phyloP scores from a whole-genome alignment of 2,113 vertebrate species.

The Salvator merianae region DNA sequence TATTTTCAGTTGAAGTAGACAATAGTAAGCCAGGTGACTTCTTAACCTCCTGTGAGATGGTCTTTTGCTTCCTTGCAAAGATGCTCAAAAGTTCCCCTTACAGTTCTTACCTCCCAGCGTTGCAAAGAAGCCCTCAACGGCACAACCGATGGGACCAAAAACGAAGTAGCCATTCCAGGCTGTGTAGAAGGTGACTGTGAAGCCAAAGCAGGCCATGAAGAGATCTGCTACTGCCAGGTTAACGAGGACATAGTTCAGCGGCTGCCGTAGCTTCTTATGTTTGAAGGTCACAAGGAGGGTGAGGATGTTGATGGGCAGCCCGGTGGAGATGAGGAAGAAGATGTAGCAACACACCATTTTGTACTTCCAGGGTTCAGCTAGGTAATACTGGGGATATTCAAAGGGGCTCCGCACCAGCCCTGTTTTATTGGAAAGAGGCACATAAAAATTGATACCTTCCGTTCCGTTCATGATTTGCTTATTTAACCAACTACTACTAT shows the following conservation, averaged over 20 bases:
- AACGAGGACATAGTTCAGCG: constrained; percentile 81
- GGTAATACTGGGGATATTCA: constrained; percentile 80
- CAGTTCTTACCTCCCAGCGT: constrained; percentile 76
- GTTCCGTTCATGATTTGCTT: constrained; percentile 78
- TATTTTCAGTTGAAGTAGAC: too few species aligned
- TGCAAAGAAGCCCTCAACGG: constrained; percentile 78
- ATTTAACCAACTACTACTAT: constrained; percentile 8
- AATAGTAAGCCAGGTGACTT: too few species aligned
- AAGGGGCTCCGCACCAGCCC: constrained; percentile 81
- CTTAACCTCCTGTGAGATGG: too few species aligned
- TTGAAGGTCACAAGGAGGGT: constrained; percentile 81
- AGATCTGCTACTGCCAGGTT: constrained; percentile 80
- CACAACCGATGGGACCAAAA: constrained; percentile 65
- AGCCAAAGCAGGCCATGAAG: constrained; percentile 77
- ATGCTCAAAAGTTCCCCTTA: not conserved
- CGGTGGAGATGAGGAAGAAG: constrained; percentile 77
- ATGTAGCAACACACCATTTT: constrained; percentile 73
- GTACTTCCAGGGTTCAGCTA: constrained; percentile 76
- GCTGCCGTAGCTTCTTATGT: constrained; percentile 84
- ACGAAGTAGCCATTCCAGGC: constrained; percentile 73
- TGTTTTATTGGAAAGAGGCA: constrained; percentile 83
- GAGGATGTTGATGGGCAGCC: constrained; percentile 80
- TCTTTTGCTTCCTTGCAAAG: not conserved
- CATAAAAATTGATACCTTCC: constrained; percentile 82
- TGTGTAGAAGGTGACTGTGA: constrained; percentile 74